A percentile compares a stretch with the other conserved stretches of the same genome.
Evolutionary conservation across 2,113 vertebrate species (phyloP).

Genomic region (Cebus imitator): DNA sequence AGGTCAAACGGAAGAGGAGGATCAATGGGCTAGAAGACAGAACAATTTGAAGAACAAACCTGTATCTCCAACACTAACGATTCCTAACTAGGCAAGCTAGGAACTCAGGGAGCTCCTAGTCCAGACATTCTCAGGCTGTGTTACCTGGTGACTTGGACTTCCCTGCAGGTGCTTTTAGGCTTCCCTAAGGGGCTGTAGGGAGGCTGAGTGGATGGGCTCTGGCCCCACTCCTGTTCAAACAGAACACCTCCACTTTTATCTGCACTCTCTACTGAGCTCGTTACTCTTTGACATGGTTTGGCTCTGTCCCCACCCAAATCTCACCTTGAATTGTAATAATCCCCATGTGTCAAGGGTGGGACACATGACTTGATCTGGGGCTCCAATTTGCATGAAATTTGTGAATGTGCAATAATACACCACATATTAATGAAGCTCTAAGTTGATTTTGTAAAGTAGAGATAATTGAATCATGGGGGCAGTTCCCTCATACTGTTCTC

Average conservation of each 20-base stretch:
- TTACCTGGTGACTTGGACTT: neutral
- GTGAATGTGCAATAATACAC: neutral
- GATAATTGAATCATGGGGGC: neutral
- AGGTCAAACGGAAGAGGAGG: neutral
- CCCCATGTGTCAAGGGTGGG: no score
- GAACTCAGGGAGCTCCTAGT: neutral
- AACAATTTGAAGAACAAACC: neutral
- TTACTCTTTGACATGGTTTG: neutral
- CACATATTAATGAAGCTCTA: neutral
- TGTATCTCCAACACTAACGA: neutral
- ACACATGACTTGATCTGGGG: neutral
- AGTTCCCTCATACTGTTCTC: no score
- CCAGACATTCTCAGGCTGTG: neutral
- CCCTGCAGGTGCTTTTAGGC: neutral
- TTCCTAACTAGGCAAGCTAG: neutral
- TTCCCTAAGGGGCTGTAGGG: neutral
- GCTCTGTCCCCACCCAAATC: no score
- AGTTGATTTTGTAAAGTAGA: slow-evolving; percentile 7
- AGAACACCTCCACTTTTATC: neutral
- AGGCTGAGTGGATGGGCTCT: neutral
- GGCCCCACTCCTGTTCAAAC: neutral
- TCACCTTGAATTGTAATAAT: no score
- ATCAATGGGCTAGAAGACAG: neutral
- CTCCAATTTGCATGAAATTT: neutral
- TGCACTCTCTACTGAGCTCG: neutral